A percentile compares a stretch with the other conserved stretches of the same genome.
Conservation (phyloP, 2,888 invertebrate genomes). For the Bombylius major region DNA sequence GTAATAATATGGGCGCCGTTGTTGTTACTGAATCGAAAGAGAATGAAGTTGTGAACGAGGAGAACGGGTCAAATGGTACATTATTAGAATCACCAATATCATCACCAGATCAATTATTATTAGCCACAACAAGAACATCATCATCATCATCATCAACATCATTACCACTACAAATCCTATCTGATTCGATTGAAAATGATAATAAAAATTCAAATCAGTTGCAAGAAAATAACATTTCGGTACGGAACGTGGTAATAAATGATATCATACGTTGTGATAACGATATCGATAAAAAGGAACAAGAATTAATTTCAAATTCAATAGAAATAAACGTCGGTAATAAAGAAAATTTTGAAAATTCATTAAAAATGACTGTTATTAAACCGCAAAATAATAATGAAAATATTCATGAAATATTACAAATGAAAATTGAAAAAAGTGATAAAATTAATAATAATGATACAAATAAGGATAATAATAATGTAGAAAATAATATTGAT, state of each 20-base stretch:
- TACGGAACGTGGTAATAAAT: too few relatives aligned
- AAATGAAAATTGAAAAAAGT: slow-evolving; percentile 2
- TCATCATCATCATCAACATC: not conserved
- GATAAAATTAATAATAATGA: not conserved
- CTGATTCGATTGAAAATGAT: too few relatives aligned
- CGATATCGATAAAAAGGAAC: too few relatives aligned
- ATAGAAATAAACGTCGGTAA: too few relatives aligned
- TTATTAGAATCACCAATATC: not conserved
- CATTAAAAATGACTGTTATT: slow-evolving; percentile 16
- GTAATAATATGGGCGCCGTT: not conserved
- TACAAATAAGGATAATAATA: not conserved
- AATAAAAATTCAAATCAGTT: too few relatives aligned
- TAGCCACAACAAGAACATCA: not conserved
- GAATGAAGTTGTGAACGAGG: not conserved
- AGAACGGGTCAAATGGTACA: not conserved
- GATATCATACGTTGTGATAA: too few relatives aligned
- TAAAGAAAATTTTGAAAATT: too few relatives aligned
- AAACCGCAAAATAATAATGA: slow-evolving; percentile 16
- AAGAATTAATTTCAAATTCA: too few relatives aligned
- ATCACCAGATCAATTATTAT: not conserved
- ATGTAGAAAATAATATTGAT: slow-evolving; percentile 1
- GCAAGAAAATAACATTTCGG: not conserved
- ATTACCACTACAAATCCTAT: not conserved
- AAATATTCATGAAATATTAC: slow-evolving; percentile 14
- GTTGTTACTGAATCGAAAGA: not conserved